Base-by-base conservation (phyloP, 2,113 vertebrate genomes). In the Dipodomys ordii region DNA sequence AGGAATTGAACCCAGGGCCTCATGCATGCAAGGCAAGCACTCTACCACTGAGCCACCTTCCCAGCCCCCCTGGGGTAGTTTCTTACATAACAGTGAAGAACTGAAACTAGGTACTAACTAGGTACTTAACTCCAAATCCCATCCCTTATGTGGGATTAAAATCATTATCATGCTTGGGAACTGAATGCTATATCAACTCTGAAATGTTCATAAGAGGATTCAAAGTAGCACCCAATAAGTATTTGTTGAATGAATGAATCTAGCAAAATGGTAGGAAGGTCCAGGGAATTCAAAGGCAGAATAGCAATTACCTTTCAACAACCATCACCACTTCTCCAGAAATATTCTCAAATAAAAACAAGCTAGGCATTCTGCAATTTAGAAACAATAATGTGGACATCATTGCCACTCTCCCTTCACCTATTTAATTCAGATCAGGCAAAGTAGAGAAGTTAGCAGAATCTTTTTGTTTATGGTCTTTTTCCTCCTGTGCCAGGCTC, bases 371-470 rank as follows among this genome's bases (percentile, higher is more conserved):
- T 60, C 74, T 10, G 69, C 87, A 69, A 57, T 88, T 57, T 83
- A 69, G 72, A 93, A 90, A 90, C n/a, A 87, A 57, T 11, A n/a
- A 25, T 81, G 39, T 73, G 46, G 18, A 3, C 27, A 25, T 80
- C 25, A 71, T 39, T 39, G 39, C 32, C 23, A 27, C n/a, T 73
- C 32, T 72, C 10, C 10, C 82, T 57, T 74, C 22, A 57, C 39
- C 1, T 57, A 8, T 72, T 93, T 86, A 72, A 91, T 89, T 79
- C 77, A 87, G 53, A 93, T 88, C 32, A 72, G 49, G 74, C 53
- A 94, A 95, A 95, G 88, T 0, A 4, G 28, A 84, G 53, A 95
- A 64, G 67, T 94, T 96, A 60, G 65, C 27, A 73, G 72, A 93
- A 78, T 92, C 69, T 69, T 16, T 18, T 39, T 92, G 78, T 64